phyloP scores from a whole-genome alignment of 1,140 invertebrate species.

The Drosophila murphyi region DNA sequence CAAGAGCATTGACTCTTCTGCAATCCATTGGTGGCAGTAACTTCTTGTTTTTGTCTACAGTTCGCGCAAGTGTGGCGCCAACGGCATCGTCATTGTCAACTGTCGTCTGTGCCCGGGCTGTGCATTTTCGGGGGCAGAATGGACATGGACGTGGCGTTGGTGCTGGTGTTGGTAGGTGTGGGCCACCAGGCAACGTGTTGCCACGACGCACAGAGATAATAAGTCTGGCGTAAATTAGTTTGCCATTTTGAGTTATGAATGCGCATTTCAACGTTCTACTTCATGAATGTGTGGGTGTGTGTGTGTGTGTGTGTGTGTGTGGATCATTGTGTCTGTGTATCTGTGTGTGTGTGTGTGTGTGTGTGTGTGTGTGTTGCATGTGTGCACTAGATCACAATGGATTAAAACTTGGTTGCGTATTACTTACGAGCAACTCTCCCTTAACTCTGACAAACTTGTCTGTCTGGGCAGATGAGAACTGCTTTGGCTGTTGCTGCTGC shows the following conservation, averaged over 20 bases:
- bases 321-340: neutral
- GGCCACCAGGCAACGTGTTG: slow-evolving; percentile 60
- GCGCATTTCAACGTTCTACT: slow-evolving; percentile 64
- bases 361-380: too few species aligned
- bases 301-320: slow-evolving; percentile 4
- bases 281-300: neutral
- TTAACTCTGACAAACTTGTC: slow-evolving; percentile 29
- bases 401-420: slow-evolving; percentile 55
- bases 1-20: neutral
- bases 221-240: slow-evolving; percentile 82
- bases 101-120: slow-evolving; percentile 19
- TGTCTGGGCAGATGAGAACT: neutral
- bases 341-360: slow-evolving; percentile 1
- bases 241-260: slow-evolving; percentile 83
- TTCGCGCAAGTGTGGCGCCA: slow-evolving; percentile 22
- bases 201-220: slow-evolving; percentile 71
- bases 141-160: slow-evolving; percentile 25
- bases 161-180: neutral
- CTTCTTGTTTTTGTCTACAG: slow-evolving; percentile 46
- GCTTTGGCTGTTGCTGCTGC: neutral
- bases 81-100: slow-evolving; percentile 29
- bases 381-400: slow-evolving; percentile 60
- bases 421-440: slow-evolving; percentile 38
- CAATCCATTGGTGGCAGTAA: neutral
- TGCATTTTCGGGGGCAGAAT: slow-evolving; percentile 8